phyloP scores from a whole-genome alignment of 2,888 invertebrate species.

The Diogma glabrata region DNA sequence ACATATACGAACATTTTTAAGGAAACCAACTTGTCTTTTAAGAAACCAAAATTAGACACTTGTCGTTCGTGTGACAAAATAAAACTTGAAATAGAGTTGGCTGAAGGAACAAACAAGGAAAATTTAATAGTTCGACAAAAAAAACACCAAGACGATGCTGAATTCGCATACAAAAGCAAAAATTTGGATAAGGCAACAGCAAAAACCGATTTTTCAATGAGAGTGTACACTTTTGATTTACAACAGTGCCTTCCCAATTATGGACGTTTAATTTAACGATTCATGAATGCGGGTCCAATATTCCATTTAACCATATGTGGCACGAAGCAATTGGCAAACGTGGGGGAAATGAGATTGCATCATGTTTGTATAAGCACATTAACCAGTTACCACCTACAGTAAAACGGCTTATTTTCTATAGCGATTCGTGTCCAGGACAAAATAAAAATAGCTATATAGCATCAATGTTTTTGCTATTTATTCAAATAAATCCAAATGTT shows the following conservation, averaged over 20 bases:
- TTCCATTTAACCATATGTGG: conserved; percentile 2
- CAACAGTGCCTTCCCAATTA: neutral
- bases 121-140: neutral
- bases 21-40: neutral
- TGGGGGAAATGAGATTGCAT: neutral
- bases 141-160: neutral
- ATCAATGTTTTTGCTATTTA: neutral
- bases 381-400: neutral
- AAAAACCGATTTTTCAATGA: neutral
- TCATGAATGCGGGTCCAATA: neutral
- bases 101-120: neutral
- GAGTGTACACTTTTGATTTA: neutral
- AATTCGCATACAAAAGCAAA: neutral
- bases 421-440: neutral
- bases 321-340: neutral
- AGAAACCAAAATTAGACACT: conserved; percentile 5
- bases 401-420: neutral
- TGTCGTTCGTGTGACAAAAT: neutral
- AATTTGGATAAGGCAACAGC: neutral
- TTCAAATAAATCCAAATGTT: neutral
- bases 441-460: neutral
- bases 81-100: neutral
- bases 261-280: neutral
- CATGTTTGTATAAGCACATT: neutral
- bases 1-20: neutral